Evolutionary conservation across 2,888 invertebrate genomes (phyloP).

Genomic region (Xylota segnis): DNA sequence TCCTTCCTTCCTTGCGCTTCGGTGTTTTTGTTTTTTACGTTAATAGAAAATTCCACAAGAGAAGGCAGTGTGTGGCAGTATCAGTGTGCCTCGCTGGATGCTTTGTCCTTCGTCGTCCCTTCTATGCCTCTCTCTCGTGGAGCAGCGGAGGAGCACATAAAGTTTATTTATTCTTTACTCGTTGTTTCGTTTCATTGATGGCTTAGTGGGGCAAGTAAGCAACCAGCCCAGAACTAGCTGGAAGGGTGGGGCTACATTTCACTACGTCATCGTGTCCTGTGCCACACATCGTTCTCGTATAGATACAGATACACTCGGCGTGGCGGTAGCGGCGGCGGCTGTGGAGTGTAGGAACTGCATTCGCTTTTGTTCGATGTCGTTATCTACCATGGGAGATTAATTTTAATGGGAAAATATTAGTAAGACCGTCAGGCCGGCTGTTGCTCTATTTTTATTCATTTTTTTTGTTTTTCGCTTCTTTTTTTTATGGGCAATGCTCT

Average conservation of each 20-base stretch:
- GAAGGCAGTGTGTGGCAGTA: conserved; percentile 7
- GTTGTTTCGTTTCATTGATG: conserved; percentile 71
- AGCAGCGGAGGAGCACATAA: conserved; percentile 44
- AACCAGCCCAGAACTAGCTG: conserved; percentile 33
- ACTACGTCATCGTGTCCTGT: conserved; percentile 49
- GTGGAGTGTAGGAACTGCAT: conserved; percentile 47
- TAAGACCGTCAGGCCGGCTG: conserved; percentile 46
- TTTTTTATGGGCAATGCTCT: conserved; percentile 30
- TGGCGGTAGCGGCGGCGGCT: too few relatives aligned
- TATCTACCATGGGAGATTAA: conserved; percentile 71
- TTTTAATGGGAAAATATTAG: conserved; percentile 73
- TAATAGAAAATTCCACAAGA: conserved; percentile 62
- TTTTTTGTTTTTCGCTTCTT: not conserved
- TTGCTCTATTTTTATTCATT: conserved; percentile 28
- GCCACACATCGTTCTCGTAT: not conserved
- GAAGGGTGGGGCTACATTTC: conserved; percentile 27
- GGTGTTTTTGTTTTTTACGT: conserved; percentile 28
- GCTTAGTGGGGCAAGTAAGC: conserved; percentile 73
- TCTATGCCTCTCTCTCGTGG: not conserved
- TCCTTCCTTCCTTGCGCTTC: conserved; percentile 42
- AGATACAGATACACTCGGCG: not conserved
- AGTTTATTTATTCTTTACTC: conserved; percentile 68
- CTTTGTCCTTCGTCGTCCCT: conserved; percentile 36
- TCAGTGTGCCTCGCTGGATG: conserved; percentile 47
- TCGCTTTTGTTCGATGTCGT: conserved; percentile 62